Conservation (phyloP, 2,888 invertebrate species). For the Stramonita haemastoma region DNA sequence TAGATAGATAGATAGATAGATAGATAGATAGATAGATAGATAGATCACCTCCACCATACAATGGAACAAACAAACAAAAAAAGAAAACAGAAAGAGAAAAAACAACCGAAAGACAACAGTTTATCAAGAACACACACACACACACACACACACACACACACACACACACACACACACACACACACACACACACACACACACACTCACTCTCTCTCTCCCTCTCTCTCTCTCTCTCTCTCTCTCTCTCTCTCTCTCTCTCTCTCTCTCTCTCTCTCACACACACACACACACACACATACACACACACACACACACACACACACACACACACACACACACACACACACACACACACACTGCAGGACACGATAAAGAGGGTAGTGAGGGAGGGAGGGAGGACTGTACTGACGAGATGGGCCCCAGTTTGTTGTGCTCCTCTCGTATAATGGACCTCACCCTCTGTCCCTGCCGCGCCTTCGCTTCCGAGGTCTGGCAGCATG, state of each 20-base stretch:
- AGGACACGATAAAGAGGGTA: not conserved
- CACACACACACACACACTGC: constrained; percentile 1
- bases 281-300: not conserved
- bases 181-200: not conserved
- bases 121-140: not conserved
- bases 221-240: too few species aligned
- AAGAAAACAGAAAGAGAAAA: too few species aligned
- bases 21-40: not conserved
- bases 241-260: not conserved
- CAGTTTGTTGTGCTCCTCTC: too few species aligned
- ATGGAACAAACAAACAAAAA: too few species aligned
- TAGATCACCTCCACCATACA: too few species aligned
- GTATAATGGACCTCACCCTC: too few species aligned
- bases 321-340: not conserved
- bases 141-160: not conserved
- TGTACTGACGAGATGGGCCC: too few species aligned
- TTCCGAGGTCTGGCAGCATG: too few species aligned
- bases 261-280: not conserved
- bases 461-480: too few species aligned
- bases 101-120: too few species aligned
- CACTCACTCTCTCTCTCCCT: not conserved
- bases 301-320: not conserved
- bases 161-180: not conserved
- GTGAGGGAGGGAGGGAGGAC: too few species aligned
- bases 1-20: not conserved